phyloP scores from a whole-genome alignment of 2,797 vertebrate species.

The Sebastes alutus region DNA sequence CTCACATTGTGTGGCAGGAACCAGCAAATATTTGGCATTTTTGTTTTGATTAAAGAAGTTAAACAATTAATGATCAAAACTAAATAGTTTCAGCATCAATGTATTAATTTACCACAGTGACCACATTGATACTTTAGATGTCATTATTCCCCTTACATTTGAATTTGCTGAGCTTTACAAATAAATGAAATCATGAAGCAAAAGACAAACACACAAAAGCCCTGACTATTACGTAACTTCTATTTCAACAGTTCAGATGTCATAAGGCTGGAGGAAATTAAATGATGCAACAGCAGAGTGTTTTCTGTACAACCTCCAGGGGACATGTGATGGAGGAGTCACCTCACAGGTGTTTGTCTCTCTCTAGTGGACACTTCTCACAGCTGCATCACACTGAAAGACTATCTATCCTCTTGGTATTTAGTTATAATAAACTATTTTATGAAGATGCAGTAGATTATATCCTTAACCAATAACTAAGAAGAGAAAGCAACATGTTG shows the following conservation, averaged over 20 bases:
- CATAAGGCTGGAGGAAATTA: conserved; percentile 23
- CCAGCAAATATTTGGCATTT: neutral
- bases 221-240: conserved; percentile 38
- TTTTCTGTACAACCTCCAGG: conserved; percentile 8
- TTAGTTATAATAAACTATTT: neutral
- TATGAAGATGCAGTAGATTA: neutral
- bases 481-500: neutral
- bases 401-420: no score
- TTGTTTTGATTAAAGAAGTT: neutral
- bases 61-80: neutral
- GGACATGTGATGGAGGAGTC: neutral
- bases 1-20: neutral
- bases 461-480: neutral
- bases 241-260: conserved; percentile 33
- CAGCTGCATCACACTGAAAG: neutral
- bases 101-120: neutral
- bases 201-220: neutral
- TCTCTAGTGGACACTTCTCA: conserved; percentile 57
- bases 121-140: neutral
- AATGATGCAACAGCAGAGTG: conserved; percentile 66
- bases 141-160: neutral
- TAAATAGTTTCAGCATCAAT: neutral
- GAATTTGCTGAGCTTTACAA: neutral
- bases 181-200: neutral
- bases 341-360: conserved; percentile 30